phyloP scores from a whole-genome alignment of 1,140 invertebrate genomes.

The Stegodyphus mimosarum region DNA sequence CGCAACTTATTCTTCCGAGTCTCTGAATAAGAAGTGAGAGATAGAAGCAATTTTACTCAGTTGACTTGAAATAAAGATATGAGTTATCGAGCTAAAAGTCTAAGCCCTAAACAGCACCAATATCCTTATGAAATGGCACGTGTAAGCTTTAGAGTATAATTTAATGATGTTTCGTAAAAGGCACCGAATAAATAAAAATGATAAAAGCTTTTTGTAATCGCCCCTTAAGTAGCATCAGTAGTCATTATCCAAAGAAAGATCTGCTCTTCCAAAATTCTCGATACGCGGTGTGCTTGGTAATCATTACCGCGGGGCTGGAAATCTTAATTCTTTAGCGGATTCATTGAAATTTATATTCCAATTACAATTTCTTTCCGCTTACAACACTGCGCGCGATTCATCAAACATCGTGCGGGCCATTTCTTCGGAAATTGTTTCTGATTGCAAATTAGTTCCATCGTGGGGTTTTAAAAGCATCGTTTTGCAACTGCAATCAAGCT shows the following conservation, averaged over 20 bases:
- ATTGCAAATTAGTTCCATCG: conserved; percentile 26
- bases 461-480: not conserved
- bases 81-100: too few relatives aligned
- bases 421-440: conserved; percentile 43
- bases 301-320: not conserved
- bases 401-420: conserved; percentile 12
- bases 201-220: conserved; percentile 32
- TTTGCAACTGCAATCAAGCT: conserved; percentile 7
- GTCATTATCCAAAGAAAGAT: conserved; percentile 11
- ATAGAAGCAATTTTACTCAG: too few relatives aligned
- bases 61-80: too few relatives aligned
- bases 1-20: too few relatives aligned
- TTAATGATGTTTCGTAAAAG: too few relatives aligned
- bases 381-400: conserved; percentile 32
- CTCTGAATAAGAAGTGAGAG: too few relatives aligned
- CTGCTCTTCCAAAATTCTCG: not conserved
- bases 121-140: too few relatives aligned
- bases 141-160: too few relatives aligned
- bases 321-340: not conserved
- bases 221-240: not conserved
- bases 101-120: too few relatives aligned
- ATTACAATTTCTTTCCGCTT: conserved; percentile 50
- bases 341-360: conserved; percentile 50
- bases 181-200: not conserved
- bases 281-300: not conserved